Evolutionary conservation across 2,113 vertebrate genomes (phyloP).

Genomic region (Pithys albifrons): DNA sequence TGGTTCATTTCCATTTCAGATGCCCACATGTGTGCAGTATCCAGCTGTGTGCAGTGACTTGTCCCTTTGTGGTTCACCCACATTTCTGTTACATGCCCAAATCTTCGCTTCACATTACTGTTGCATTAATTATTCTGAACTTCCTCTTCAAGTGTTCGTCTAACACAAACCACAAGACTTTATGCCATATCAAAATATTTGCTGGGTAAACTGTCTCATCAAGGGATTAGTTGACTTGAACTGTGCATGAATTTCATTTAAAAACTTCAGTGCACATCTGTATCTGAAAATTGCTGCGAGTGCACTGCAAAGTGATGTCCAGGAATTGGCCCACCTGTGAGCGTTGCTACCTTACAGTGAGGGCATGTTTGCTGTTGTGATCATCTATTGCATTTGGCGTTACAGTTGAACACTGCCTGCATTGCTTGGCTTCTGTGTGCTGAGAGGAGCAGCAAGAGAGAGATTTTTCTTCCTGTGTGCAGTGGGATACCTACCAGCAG

Average conservation of each 20-base stretch:
- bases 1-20: neutral
- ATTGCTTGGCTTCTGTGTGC: neutral
- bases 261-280: neutral
- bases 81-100: neutral
- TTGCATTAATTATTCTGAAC: neutral
- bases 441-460: neutral
- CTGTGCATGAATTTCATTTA: neutral
- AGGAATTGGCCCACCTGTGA: neutral
- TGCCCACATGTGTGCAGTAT: neutral
- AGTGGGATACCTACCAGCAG: neutral
- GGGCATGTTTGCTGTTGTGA: neutral
- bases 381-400: rapidly evolving
- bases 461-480: neutral
- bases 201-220: neutral
- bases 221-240: neutral
- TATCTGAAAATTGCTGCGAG: neutral
- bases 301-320: neutral
- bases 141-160: neutral
- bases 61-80: neutral
- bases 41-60: neutral
- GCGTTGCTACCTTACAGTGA: rapidly evolving
- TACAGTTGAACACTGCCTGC: neutral
- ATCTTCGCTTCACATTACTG: neutral
- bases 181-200: neutral
- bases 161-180: rapidly evolving